Conservation (phyloP, 2,113 vertebrate genomes). For the Antidorcas marsupialis region DNA sequence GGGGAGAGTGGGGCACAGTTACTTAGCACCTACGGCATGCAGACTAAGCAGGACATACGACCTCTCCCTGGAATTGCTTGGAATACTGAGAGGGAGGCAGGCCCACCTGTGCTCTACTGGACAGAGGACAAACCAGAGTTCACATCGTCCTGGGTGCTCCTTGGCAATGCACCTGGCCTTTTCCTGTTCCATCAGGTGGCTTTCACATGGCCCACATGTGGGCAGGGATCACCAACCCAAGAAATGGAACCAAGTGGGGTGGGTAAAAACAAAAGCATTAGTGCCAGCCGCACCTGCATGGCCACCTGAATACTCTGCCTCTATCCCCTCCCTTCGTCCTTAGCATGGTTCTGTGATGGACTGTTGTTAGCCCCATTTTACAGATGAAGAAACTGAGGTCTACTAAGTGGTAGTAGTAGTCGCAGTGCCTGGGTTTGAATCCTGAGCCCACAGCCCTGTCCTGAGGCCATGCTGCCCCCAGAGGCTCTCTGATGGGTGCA, state of each 20-base stretch:
- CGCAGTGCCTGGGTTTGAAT: neutral
- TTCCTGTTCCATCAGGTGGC: neutral
- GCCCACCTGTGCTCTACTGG: rapidly evolving
- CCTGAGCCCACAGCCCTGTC: neutral
- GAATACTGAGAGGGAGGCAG: neutral
- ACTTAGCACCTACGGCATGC: neutral
- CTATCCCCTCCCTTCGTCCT: rapidly evolving
- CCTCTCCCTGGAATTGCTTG: neutral
- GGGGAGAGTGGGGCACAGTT: too few species aligned
- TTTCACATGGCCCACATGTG: neutral
- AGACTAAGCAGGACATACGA: rapidly evolving
- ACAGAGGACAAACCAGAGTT: neutral
- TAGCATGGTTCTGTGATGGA: rapidly evolving
- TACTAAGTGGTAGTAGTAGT: neutral
- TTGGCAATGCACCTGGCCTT: neutral
- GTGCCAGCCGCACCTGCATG: neutral
- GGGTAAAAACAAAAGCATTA: rapidly evolving
- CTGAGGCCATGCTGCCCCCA: neutral
- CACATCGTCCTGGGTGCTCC: neutral
- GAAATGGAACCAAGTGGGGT: rapidly evolving
- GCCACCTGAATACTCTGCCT: neutral
- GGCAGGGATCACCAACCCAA: neutral
- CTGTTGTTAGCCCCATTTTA: neutral
- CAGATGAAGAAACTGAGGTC: neutral
- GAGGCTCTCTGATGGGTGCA: neutral